Evolutionary conservation across 1,140 invertebrate species (phyloP).

Genomic region (Lethrus apterus): DNA sequence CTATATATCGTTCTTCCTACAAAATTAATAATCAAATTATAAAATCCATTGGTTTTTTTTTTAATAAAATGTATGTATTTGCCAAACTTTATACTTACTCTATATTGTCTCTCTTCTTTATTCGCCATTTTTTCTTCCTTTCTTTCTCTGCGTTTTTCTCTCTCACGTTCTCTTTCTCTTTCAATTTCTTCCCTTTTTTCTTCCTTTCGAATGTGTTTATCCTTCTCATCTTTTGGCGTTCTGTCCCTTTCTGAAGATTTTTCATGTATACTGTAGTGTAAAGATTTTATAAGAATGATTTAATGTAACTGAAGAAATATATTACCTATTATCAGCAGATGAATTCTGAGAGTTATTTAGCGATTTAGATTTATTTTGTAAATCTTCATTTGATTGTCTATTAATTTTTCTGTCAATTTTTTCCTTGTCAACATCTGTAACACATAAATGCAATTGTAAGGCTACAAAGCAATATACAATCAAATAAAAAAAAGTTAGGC

Average conservation of each 20-base stretch:
- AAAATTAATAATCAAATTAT: conserved; percentile 2
- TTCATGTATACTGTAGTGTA: conserved; percentile 10
- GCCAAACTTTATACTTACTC: conserved; percentile 32
- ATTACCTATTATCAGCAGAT: conserved; percentile 18
- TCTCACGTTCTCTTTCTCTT: conserved; percentile 38
- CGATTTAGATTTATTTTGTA: conserved; percentile 12
- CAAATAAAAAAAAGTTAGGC: too few relatives aligned
- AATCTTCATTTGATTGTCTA: conserved; percentile 20
- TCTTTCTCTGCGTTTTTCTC: conserved; percentile 30
- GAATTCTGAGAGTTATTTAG: conserved; percentile 18
- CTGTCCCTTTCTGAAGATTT: conserved; percentile 35
- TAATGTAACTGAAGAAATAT: conserved; percentile 4
- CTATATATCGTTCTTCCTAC: conserved; percentile 45
- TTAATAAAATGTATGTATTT: conserved; percentile 1
- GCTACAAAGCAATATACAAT: too few relatives aligned
- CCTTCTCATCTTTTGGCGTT: conserved; percentile 42
- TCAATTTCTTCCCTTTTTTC: conserved; percentile 44
- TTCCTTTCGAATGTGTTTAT: conserved; percentile 47
- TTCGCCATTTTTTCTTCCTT: conserved; percentile 37
- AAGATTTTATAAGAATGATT: conserved; percentile 6
- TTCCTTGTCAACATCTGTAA: conserved; percentile 15
- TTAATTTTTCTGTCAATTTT: conserved; percentile 23
- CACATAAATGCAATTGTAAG: not conserved
- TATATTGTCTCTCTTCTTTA: conserved; percentile 45
- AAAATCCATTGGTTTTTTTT: not conserved